Evolutionary conservation across 53 echinoderm and acorn worm species (phyloP).

Genomic region (Holothuria scabra): DNA sequence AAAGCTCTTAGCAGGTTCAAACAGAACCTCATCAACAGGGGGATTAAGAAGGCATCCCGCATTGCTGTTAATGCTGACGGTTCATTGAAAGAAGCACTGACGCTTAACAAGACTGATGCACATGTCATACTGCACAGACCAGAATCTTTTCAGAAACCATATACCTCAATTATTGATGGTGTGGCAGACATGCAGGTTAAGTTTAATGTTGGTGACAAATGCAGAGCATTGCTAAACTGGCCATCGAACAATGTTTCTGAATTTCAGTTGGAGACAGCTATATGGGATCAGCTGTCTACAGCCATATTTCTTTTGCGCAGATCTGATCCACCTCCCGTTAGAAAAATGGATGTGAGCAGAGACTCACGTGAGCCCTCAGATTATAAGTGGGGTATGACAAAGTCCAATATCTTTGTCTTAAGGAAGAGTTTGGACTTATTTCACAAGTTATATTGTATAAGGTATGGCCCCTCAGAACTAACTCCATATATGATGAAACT

Average conservation of each 20-base stretch:
- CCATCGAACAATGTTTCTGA: not conserved
- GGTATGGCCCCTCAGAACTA: not conserved
- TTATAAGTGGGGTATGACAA: not conserved
- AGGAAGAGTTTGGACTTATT: not conserved
- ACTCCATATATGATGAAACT: not conserved
- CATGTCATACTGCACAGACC: not conserved
- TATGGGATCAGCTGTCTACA: not conserved
- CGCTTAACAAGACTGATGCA: constrained; percentile 11
- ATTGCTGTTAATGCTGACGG: constrained; percentile 9
- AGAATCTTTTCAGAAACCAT: not conserved
- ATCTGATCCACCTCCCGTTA: not conserved
- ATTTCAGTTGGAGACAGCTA: not conserved
- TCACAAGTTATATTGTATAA: not conserved
- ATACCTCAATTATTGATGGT: not conserved
- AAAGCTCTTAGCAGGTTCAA: not conserved
- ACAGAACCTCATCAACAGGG: not conserved
- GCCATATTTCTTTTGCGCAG: not conserved
- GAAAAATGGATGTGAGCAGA: not conserved
- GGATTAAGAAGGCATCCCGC: not conserved
- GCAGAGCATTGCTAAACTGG: not conserved
- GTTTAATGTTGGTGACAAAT: not conserved
- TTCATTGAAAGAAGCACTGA: not conserved
- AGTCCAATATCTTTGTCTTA: not conserved
- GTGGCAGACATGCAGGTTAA: not conserved
- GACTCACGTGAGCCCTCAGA: not conserved